Percentiles rank a stretch among this genome's conserved stretches.
phyloP scores from a whole-genome alignment of 1,140 invertebrate species.

The Aphelinus certus region DNA sequence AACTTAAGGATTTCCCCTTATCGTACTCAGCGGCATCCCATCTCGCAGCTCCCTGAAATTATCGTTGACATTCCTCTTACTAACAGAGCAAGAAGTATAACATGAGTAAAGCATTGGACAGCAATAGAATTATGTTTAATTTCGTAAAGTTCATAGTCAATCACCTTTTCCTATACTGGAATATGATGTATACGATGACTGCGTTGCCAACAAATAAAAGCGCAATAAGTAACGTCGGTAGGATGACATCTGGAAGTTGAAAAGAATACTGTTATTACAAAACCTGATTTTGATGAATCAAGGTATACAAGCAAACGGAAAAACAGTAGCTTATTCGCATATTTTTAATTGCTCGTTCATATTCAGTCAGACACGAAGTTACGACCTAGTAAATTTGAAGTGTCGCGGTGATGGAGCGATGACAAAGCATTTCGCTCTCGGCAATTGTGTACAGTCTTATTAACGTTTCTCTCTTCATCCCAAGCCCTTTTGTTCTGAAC shows the following conservation, averaged over 20 bases:
- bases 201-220: constrained; percentile 73
- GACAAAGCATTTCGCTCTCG: not conserved
- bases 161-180: constrained; percentile 74
- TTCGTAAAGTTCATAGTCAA: constrained; percentile 28
- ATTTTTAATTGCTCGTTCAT: not conserved
- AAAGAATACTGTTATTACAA: not conserved
- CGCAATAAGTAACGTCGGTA: constrained; percentile 72
- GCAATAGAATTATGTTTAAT: too few species aligned
- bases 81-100: constrained; percentile 10
- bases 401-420: not conserved
- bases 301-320: not conserved
- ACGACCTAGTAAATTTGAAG: not conserved
- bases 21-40: constrained; percentile 22
- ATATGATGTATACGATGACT: constrained; percentile 74
- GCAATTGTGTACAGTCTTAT: constrained; percentile 4
- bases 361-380: not conserved
- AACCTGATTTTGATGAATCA: constrained; percentile 31
- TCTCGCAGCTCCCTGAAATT: constrained; percentile 54
- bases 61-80: constrained; percentile 31
- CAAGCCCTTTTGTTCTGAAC: too few species aligned
- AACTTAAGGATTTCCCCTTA: constrained; percentile 54
- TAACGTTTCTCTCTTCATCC: not conserved
- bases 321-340: not conserved
- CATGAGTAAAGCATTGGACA: too few species aligned
- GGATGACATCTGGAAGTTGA: constrained; percentile 70